A percentile compares a stretch with the other conserved stretches of the same genome.
These are phyloP conservation scores for Tiliqua scincoides DNA, from an alignment of 2,113 vertebrate species.

Conservation along the genomic window DNA sequence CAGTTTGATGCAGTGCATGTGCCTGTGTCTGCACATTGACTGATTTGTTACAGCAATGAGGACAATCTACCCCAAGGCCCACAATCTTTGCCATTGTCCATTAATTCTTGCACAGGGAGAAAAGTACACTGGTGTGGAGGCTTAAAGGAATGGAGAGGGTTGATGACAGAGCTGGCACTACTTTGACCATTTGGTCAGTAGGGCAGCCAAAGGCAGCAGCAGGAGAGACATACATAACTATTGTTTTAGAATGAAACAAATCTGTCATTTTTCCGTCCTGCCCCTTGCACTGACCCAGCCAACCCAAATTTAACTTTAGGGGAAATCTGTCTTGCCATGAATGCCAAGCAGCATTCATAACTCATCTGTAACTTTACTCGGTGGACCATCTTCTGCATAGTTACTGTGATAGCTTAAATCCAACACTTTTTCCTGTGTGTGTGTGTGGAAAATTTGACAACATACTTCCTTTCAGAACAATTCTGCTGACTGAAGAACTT, in stretches of 20 bases:
- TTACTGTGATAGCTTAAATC: slow-evolving; percentile 7
- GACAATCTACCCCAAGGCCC: too few relatives aligned
- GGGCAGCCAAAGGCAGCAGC: not conserved
- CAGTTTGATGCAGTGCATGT: too few relatives aligned
- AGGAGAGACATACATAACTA: not conserved
- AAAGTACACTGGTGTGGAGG: not conserved
- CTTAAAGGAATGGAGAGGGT: not conserved
- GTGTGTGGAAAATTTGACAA: not conserved
- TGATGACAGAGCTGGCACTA: not conserved
- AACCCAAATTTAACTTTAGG: not conserved
- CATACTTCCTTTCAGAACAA: not conserved
- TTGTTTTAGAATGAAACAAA: not conserved
- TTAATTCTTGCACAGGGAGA: not conserved
- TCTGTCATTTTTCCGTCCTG: not conserved
- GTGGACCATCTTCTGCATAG: not conserved
- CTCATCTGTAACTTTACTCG: slow-evolving; percentile 16
- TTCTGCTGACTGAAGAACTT: too few relatives aligned
- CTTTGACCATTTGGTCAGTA: not conserved
- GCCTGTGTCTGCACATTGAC: not conserved
- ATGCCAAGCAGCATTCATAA: not conserved
- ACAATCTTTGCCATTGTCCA: not conserved
- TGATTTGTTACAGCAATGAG: not conserved
- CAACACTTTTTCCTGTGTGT: not conserved
- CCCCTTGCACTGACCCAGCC: not conserved
- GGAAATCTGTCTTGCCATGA: not conserved